phyloP scores from a whole-genome alignment of 1,140 invertebrate genomes.

The Bombus cullumanus region DNA sequence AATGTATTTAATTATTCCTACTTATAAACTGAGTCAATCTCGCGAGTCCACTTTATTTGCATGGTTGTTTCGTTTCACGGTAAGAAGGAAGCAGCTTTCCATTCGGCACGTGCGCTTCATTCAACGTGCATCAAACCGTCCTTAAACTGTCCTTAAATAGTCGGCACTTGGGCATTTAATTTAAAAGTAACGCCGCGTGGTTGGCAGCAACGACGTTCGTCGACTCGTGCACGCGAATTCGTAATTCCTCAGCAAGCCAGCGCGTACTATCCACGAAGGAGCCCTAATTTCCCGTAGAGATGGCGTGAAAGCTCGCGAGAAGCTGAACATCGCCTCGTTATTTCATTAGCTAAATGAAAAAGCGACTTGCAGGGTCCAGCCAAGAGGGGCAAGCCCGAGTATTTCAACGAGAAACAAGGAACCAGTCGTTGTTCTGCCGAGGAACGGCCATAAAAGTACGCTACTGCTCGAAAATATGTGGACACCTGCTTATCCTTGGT shows the following conservation, averaged over 20 bases:
- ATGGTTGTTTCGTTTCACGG: neutral
- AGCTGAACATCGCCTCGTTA: constrained; percentile 22
- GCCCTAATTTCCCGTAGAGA: neutral
- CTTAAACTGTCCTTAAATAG: constrained; percentile 27
- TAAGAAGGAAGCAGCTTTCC: too few relatives aligned
- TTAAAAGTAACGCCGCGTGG: constrained; percentile 2
- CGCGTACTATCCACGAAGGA: neutral
- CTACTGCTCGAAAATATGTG: neutral
- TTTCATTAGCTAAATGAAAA: constrained; percentile 39
- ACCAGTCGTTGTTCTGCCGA: too few relatives aligned
- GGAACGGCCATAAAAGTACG: neutral
- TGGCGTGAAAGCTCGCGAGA: neutral
- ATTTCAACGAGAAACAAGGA: neutral
- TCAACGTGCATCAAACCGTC: neutral
- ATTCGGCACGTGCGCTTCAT: constrained; percentile 1
- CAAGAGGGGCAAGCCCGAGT: too few relatives aligned
- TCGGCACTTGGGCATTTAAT: neutral
- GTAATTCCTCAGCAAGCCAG: constrained; percentile 7
- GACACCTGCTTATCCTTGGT: too few relatives aligned
- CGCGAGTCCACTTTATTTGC: neutral
- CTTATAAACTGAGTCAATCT: neutral
- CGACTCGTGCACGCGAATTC: constrained; percentile 11
- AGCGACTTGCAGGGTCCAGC: neutral
- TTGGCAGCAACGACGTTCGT: neutral
- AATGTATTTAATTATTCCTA: neutral